Evolutionary conservation across 2,797 vertebrate species (phyloP).

Genomic region (Characodon lateralis): DNA sequence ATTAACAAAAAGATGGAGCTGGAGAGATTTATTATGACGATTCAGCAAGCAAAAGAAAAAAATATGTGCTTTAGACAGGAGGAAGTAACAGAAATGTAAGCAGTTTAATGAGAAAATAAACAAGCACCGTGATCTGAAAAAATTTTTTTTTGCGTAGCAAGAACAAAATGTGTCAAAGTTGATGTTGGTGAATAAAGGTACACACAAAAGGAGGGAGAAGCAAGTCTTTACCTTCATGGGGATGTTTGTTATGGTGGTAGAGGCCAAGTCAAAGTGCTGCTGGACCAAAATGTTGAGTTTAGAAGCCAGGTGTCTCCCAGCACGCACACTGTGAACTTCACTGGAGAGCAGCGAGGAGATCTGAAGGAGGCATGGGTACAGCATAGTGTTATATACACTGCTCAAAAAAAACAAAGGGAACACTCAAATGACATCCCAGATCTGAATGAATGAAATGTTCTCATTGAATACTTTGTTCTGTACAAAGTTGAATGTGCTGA

Average conservation of each 20-base stretch:
- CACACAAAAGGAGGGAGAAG: conserved; percentile 25
- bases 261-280: conserved; percentile 97
- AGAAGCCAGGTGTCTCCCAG: conserved; percentile 92
- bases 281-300: conserved; percentile 97
- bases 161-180: conserved; percentile 12
- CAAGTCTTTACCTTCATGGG: conserved; percentile 93
- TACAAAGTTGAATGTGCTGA: too few relatives aligned
- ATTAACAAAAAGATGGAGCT: conserved; percentile 52
- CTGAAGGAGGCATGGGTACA: conserved; percentile 64
- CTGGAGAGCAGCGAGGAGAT: conserved; percentile 94
- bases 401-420: too few relatives aligned
- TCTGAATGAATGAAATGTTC: too few relatives aligned
- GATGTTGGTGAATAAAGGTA: conserved; percentile 24
- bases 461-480: too few relatives aligned
- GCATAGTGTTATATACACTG: background rate
- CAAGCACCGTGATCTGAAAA: conserved; percentile 21
- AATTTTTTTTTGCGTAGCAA: conserved; percentile 21
- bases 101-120: conserved; percentile 3
- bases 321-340: conserved; percentile 97
- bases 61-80: conserved; percentile 15
- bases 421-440: too few relatives aligned
- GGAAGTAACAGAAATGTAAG: conserved; percentile 27
- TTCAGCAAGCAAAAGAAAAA: conserved; percentile 55
- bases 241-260: conserved; percentile 99
- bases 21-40: conserved; percentile 43